Base-by-base conservation (phyloP, 2,888 invertebrate species). In the Epinotia demarniana region DNA sequence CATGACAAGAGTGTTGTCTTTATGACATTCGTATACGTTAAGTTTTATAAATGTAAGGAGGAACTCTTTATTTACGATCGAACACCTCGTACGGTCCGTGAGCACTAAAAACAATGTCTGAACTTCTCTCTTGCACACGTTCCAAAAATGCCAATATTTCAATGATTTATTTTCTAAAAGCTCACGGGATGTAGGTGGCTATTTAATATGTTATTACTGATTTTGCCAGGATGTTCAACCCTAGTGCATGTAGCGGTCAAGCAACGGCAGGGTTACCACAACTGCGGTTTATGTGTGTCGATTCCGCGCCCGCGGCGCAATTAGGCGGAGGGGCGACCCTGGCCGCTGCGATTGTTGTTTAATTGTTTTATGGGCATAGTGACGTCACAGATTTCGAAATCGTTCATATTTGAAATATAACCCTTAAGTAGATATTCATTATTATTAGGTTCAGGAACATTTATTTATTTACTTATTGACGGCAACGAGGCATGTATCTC, bases 211-310 rank as follows among this genome's bases (percentile, higher is more conserved):
- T 5, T 49, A 19, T 19, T 8, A 18, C 19, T 19, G 57, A 19
- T 19, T 57, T 19, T 11, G 19, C 57, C 57, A 57, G 19, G 4
- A 9, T 60, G 61, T 33, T 33, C 12, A 43, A 46, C 23, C 58
- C 58, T 62, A 43, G 3, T 12, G 11, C 23, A 67, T 11, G 57
- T 49, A 61, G 27, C 18, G 58, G 58, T 60, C 70, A 60, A 61
- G 13, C 49, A 49, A 61, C 18, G 46, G 46, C 66, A 74, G 74
- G 74, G 78, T 68, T 68, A 53, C 62, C 78, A 77, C 78, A 77
- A 78, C 73, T 78, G 78, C 73, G 77, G 71, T 75, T 78, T 73
- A 77, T 78, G 75, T 62, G 64, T 58, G 63, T 72, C 83, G 49
- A 49, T 18, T 61, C 33, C 49, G 43, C 49, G 18, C 46, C 18